phyloP scores from a whole-genome alignment of 2,888 invertebrate genomes.

The Micropterix aruncella region DNA sequence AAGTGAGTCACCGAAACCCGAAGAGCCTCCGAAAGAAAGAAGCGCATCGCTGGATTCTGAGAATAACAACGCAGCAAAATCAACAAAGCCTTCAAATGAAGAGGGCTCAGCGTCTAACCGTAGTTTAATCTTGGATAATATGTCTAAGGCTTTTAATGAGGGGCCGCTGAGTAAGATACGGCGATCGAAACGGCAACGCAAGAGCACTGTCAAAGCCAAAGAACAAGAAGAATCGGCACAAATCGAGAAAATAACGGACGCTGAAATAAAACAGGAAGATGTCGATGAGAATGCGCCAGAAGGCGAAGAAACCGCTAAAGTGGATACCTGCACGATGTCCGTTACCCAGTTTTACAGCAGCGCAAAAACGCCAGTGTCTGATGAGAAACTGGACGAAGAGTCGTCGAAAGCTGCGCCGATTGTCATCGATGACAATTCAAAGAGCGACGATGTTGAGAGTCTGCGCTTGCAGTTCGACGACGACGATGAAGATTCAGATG shows the following conservation, averaged over 20 bases:
- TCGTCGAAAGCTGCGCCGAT: conserved; percentile 17
- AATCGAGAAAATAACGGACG: conserved; percentile 6
- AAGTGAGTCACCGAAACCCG: conserved; percentile 17
- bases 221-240: conserved; percentile 10
- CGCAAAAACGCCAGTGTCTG: not conserved
- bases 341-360: not conserved
- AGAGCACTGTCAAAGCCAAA: conserved; percentile 23
- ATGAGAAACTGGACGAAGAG: not conserved
- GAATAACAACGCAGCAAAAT: conserved; percentile 34
- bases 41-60: conserved; percentile 39
- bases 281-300: not conserved
- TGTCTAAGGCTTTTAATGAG: conserved; percentile 39
- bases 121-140: conserved; percentile 37
- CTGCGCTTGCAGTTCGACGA: conserved; percentile 34
- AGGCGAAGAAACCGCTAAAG: not conserved
- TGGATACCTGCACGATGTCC: not conserved
- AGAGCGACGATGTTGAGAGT: conserved; percentile 31
- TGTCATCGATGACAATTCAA: conserved; percentile 18
- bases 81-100: conserved; percentile 43
- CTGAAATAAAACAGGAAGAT: not conserved
- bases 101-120: conserved; percentile 36
- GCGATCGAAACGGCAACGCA: conserved; percentile 31
- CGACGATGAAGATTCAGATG: conserved; percentile 22
- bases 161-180: conserved; percentile 34
- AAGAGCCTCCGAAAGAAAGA: conserved; percentile 38